Base-by-base conservation (phyloP, 2,113 vertebrate species). In the Scartelaos histophorus region DNA sequence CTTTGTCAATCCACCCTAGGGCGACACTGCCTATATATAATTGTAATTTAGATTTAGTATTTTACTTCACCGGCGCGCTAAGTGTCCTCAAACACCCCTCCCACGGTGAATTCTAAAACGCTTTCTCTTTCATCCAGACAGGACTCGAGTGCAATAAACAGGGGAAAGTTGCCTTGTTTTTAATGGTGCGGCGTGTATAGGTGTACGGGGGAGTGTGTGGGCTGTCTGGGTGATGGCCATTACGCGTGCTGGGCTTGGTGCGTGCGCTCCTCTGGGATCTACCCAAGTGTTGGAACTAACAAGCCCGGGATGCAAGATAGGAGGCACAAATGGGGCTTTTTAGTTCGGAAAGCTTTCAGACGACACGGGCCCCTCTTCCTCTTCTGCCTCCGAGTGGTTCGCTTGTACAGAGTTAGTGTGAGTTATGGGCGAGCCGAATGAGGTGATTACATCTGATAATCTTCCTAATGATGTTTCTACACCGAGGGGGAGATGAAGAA, bases 271-370 rank as follows among this genome's bases (percentile, higher is more conserved):
- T 29, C 79, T 82, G 89, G 91, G 90, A 92, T 90, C 89, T 85
- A 61, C 86, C 89, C 85, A 88, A 92, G 89, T 92, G 90, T 91
- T 91, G 87, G 88, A 90, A 88, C 90, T 91, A 92, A 92, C 91
- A 92, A 91, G 90, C 90, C 83, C 70, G 81, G 89, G 86, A 91
- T 86, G 89, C 87, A 90, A 25, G 90, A 87, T 88, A 82, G 66
- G 83, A 89, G 85, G 88, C 88, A 91, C 91, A 92, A 91, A 92
- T 92, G 90, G 88, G 89, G 88, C 29, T 91, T 89, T 91, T 89
- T 88, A 83, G 87, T 91, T 84, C 90, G 89, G 89, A 90, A 90
- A 90, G 88, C 87, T 88, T 89, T 82, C 43, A 83, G 85, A 80
- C 81, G 86, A 43, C 38, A 43, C 56, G 73, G 74, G 78, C 65